A percentile compares a stretch with the other conserved stretches of the same genome.
These are phyloP conservation scores for Epizoanthus illoricatus DNA, from an alignment of 92 coral and sea anemone genomes.

Conservation along the genomic window DNA sequence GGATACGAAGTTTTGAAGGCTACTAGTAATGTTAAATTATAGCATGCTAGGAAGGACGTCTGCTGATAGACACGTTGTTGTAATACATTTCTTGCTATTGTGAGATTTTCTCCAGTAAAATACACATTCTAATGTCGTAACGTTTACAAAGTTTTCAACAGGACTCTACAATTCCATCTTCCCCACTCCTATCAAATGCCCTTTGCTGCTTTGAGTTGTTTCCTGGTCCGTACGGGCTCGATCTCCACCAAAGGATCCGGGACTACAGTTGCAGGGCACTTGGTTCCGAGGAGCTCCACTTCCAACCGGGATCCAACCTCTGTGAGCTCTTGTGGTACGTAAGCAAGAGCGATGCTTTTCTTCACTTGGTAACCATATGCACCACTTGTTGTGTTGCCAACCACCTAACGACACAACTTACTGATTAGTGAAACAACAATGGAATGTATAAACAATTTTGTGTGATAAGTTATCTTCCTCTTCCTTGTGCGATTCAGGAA, in stretches of 20 bases:
- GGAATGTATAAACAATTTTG: background rate
- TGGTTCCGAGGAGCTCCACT: constrained; percentile 83
- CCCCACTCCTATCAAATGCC: constrained; percentile 1
- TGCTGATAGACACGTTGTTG: too few species aligned
- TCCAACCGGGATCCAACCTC: constrained; percentile 92
- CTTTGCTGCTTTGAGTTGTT: constrained; percentile 63
- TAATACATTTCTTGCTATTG: too few species aligned
- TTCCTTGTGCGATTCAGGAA: too few species aligned
- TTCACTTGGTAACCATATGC: constrained; percentile 86
- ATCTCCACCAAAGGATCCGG: constrained; percentile 92
- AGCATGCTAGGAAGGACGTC: too few species aligned
- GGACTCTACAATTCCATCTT: too few species aligned
- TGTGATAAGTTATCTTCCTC: too few species aligned
- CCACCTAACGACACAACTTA: constrained; percentile 60
- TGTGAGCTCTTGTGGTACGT: constrained; percentile 80
- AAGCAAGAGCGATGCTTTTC: constrained; percentile 83
- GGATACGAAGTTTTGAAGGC: too few species aligned
- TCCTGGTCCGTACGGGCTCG: constrained; percentile 83
- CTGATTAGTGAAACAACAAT: background rate
- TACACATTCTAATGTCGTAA: too few species aligned
- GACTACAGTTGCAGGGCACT: constrained; percentile 85
- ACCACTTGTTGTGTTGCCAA: constrained; percentile 93
- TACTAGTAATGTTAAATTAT: too few species aligned
- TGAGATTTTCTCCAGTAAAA: too few species aligned
- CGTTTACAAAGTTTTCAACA: too few species aligned